phyloP scores from a whole-genome alignment of 2,888 invertebrate genomes.

The Pachymerium ferrugineum region DNA sequence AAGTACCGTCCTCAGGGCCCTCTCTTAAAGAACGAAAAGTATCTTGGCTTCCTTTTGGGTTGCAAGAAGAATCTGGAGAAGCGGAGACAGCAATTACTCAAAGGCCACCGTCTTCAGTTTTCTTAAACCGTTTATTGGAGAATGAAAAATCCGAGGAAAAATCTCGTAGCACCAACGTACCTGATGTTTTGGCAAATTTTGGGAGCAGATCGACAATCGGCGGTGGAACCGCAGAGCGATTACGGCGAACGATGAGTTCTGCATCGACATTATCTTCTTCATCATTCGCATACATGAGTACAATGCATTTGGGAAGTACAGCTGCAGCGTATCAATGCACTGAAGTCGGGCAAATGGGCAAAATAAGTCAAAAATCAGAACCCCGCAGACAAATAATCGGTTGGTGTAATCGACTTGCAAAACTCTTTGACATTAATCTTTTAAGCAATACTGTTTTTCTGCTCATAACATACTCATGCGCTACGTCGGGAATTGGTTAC shows the following conservation, averaged over 20 bases:
- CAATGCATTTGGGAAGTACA: conserved; percentile 79
- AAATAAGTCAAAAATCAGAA: background rate
- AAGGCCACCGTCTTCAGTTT: background rate
- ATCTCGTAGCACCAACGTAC: background rate
- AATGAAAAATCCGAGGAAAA: background rate
- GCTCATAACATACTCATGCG: conserved; percentile 75
- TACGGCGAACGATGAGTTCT: conserved; percentile 48
- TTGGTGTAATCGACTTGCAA: conserved; percentile 43
- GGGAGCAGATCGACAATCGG: conserved; percentile 11
- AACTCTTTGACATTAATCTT: conserved; percentile 68
- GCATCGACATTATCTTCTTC: conserved; percentile 69
- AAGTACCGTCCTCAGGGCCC: background rate
- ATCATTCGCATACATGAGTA: conserved; percentile 76
- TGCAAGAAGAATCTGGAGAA: background rate
- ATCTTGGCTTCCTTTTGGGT: conserved; percentile 30
- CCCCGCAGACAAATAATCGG: background rate
- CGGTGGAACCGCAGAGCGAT: background rate
- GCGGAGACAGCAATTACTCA: background rate
- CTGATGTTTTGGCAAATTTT: background rate
- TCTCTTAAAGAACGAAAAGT: conserved; percentile 34
- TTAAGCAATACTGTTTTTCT: conserved; percentile 73
- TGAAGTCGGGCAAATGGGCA: conserved; percentile 43
- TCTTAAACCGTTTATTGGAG: background rate
- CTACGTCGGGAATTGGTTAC: conserved; percentile 77
- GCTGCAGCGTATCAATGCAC: conserved; percentile 68